Conservation (phyloP, 2,888 invertebrate genomes). For the Dendrolimus pini region DNA sequence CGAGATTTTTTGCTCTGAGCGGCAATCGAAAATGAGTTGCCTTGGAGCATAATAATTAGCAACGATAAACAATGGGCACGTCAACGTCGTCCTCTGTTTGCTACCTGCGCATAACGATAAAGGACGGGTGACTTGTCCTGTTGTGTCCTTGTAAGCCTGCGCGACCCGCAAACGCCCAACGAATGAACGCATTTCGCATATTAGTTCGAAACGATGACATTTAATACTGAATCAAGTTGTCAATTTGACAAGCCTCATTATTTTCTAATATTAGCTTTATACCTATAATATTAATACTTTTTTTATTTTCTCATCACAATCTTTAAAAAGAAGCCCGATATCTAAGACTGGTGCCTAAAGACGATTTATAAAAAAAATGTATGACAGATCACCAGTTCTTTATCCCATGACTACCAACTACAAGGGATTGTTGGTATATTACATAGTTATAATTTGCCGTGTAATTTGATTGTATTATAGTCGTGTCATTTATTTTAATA, state of each 20-base stretch:
- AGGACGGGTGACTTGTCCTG: constrained; percentile 66
- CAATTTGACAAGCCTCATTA: not conserved
- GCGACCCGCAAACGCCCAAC: constrained; percentile 13
- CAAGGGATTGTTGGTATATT: too few species aligned
- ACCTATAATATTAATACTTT: too few species aligned
- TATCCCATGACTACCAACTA: too few species aligned
- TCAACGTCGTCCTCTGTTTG: constrained; percentile 66
- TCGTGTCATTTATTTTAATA: too few species aligned
- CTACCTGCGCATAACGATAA: constrained; percentile 71
- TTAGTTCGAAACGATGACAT: not conserved
- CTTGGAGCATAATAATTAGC: constrained; percentile 72
- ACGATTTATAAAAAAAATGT: too few species aligned
- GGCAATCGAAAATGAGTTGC: constrained; percentile 55
- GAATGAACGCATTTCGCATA: constrained; percentile 34
- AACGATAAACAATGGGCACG: constrained; percentile 73
- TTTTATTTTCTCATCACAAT: too few species aligned
- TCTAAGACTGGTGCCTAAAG: too few species aligned
- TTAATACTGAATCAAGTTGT: not conserved
- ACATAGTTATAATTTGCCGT: too few species aligned
- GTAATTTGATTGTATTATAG: too few species aligned
- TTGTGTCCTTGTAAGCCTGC: constrained; percentile 54
- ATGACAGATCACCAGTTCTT: too few species aligned
- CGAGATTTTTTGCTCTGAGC: constrained; percentile 49
- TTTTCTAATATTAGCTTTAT: too few species aligned
- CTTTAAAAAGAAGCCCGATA: too few species aligned